Base-by-base conservation (phyloP, 2,888 invertebrate genomes). In the Xiphydria camelus region DNA sequence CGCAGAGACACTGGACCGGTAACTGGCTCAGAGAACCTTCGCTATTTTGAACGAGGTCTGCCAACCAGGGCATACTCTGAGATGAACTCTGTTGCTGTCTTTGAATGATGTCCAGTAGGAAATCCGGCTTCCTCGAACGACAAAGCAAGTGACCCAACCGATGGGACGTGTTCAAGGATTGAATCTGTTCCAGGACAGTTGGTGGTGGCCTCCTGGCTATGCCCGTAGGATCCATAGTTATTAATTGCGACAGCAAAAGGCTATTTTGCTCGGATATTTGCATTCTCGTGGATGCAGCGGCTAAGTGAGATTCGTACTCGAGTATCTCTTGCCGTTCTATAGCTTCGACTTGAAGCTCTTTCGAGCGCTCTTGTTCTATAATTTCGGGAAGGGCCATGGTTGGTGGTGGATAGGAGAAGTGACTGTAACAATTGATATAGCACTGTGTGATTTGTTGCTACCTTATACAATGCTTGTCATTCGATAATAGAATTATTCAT, bases 1-100 rank as follows among this genome's bases (percentile, higher is more conserved):
- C 97, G 79, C 97, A 97, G 36, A 98, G 82, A 70, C 96, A 97
- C 69, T 96, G 96, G n/a, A 97, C 94, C 0, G 97, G 97, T 14
- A 98, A 79, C 59, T 94, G 91, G 66, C 91, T 83, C 25, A 90
- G 80, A 12, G 91, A 89, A 1, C 91, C 89, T 67, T 94, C 94
- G 55, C 91, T 92, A 60, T 90, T 92, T 61, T 94, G 89, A 9
- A 97, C 91, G 48, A 97, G 80, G 73, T 95, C 94, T 5, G 94
- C 94, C 50, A 97, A 79, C 97, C 97, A 97, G 3, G 96, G 95
- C 94, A 96, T 94, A 26, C 95, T 93, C 57, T 94, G 90, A 0
- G 91, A 87, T 5, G 94, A 88, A 55, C 91, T 91, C 70, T 90
- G 89, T 33, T 75, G 75, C 66, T 83, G 83, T 15, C 94, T 77